Evolutionary conservation across 2,113 vertebrate genomes (phyloP), one percentile per base, ranked within the genome.

Genomic region (Morone chrysops): DNA sequence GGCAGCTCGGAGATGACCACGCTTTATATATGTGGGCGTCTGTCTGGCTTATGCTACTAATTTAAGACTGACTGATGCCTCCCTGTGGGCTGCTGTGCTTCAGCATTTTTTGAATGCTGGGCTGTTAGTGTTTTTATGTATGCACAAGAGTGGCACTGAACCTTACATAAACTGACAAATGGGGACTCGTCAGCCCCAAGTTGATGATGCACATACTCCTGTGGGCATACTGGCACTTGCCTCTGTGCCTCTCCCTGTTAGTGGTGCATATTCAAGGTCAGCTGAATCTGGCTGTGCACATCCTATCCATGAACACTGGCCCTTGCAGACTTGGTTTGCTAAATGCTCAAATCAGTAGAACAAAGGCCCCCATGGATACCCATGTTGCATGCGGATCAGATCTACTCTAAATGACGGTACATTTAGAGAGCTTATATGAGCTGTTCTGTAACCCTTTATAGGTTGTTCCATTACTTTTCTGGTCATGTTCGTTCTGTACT

Each of bases 191-290:
- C 68, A 11, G 65, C 60, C 54, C 38, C 2, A 4, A 63, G 66
- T n/a, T 54, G 57, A 75, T 84, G 84, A 79, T 82, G 67, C 72
- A 83, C 48, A 22, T 22, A 45, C 25, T 82, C 18, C 50, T 69
- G 54, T 6, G 67, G 82, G 69, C 76, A 18, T 36, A 16, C 59
- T 69, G 20, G 1, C 53, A 31, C 47, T 11, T 63, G 11, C 12
- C 12, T 47, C 45, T 47, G 0, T 62, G 74, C 43, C 73, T 63
- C 65, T 65, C 50, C 31, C 41, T 71, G 79, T 68, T 43, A 62
- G 88, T 69, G 17, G 53, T 47, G 31, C 69, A 59, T 7, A 53
- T 41, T 85, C 76, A 85, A 85, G 76, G 82, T 85, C 88, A 87
- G 69, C 82, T 70, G 62, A 57, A 63, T 76, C 11, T 68, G 18